A percentile compares a stretch with the other conserved stretches of the same genome.
Evolutionary conservation across 2,888 invertebrate genomes (phyloP).

Genomic region (Cephonodes hylas): DNA sequence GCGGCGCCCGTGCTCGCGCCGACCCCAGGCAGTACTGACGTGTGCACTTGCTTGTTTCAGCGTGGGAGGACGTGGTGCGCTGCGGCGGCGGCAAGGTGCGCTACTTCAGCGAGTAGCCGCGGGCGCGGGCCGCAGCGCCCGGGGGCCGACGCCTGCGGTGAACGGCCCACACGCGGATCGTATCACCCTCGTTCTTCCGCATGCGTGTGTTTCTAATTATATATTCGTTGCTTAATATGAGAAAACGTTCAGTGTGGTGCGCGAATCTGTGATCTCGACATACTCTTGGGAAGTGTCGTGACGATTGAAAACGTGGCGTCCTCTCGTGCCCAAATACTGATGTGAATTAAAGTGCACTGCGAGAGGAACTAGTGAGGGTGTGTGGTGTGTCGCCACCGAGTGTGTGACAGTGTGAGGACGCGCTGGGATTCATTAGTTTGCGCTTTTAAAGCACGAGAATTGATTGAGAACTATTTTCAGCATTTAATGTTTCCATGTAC

Average conservation of each 20-base stretch:
- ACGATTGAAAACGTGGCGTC: not conserved
- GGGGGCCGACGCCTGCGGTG: not conserved
- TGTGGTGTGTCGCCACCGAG: too few relatives aligned
- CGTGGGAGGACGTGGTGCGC: conserved; percentile 87
- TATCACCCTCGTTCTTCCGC: not conserved
- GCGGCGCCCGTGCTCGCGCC: not conserved
- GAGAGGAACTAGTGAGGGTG: not conserved
- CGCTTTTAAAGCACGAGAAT: not conserved
- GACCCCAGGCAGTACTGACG: not conserved
- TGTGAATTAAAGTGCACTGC: too few relatives aligned
- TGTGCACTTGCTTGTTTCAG: conserved; percentile 65
- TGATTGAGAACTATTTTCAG: conserved; percentile 24
- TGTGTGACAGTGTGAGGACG: not conserved
- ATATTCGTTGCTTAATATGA: conserved; percentile 24
- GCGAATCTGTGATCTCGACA: not conserved
- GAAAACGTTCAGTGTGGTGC: conserved; percentile 21
- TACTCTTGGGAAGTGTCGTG: not conserved
- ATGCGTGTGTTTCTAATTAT: not conserved
- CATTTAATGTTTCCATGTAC: conserved; percentile 8
- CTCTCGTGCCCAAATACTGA: not conserved
- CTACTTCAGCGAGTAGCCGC: conserved; percentile 68
- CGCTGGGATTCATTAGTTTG: not conserved
- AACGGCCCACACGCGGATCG: not conserved
- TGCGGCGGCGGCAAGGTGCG: conserved; percentile 70
- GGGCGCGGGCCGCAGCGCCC: conserved; percentile 16